These are phyloP conservation scores for Saccostrea glomerata DNA, from an alignment of 1,140 invertebrate genomes.

Conservation along the genomic window DNA sequence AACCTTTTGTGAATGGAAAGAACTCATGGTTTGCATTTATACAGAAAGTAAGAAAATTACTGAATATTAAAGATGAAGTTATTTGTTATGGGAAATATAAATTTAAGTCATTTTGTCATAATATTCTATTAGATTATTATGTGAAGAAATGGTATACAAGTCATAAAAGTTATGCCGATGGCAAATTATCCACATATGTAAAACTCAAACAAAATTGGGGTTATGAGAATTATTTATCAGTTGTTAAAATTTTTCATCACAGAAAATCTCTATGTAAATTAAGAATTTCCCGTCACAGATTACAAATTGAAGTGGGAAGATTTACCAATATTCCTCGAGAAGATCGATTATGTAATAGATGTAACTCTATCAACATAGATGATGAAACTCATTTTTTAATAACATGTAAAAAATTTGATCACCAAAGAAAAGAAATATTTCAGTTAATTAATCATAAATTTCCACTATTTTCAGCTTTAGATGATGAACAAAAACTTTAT, in stretches of 20 bases:
- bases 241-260: background rate
- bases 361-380: no score
- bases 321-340: background rate
- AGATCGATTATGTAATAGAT: background rate
- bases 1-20: background rate
- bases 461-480: background rate
- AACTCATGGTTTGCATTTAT: constrained; percentile 4
- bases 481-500: background rate
- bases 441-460: background rate
- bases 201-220: constrained; percentile 10
- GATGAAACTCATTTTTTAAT: background rate
- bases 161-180: background rate
- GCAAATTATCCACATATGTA: background rate
- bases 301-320: background rate
- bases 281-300: background rate
- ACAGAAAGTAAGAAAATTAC: background rate
- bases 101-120: background rate
- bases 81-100: background rate
- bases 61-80: background rate
- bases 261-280: background rate
- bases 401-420: background rate
- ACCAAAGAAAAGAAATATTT: background rate
- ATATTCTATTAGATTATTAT: background rate
- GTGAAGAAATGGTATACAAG: background rate
- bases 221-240: background rate